Base-by-base conservation (phyloP, 2,113 vertebrate species). In the Tiliqua scincoides region DNA sequence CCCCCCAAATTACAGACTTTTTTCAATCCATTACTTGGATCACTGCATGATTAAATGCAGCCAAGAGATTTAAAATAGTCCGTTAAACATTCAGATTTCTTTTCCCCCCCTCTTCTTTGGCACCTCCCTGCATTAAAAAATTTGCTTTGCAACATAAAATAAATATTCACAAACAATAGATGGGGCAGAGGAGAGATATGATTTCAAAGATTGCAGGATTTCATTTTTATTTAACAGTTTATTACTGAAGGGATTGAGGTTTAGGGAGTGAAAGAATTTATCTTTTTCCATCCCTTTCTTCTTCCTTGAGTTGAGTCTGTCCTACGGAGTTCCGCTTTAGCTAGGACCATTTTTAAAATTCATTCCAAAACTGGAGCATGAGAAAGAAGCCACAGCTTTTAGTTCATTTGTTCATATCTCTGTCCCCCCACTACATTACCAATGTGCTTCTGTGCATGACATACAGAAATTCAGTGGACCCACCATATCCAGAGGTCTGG, bases 51-150 rank as follows among this genome's bases (percentile, higher is more conserved):
- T 90, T 93, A 93, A 87, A 78, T 89, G 92, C 89, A 93, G 86
- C 92, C 89, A 72, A 91, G 94, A 92, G 92, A 91, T 90, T 94
- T 91, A 92, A 92, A 72, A 91, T 79, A 21, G 84, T 93, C 85
- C 15, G 0, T 90, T 92, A 95, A 95, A 94, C 89, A 81, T 83
- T 84, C 84, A 87, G 57, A 3, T 72, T 59, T 80, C 27, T 62
- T 85, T 48, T 14, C 62, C 77, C 67, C 77, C 62, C 32, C 27
- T 57, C 48, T 37, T 20, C 10, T 40, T 71, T 71, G 65, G 65
- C 61, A 25, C 23, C 37, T 57, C 25, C 2, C 40, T 67, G 27
- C 6, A n/a, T 52, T 18, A 27, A 4, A 3, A 35, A 4, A 40
- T 61, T 37, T 30, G 37, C 79, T 65, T 25, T 82, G 63, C 79